Conservation (phyloP, 2,797 vertebrate species). For the Sebastolobus altivelis region DNA sequence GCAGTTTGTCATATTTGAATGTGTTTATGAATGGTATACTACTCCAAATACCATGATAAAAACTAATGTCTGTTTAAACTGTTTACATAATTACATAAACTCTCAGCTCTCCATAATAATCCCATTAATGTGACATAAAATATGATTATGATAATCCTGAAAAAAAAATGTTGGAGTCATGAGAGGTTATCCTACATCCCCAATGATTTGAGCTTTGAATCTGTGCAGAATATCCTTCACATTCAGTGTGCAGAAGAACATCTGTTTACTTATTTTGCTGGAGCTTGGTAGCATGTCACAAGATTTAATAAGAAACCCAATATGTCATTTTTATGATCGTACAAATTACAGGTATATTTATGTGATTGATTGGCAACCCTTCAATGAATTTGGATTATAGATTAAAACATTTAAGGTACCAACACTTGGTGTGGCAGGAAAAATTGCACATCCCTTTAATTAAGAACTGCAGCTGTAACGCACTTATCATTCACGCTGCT, state of each 20-base stretch:
- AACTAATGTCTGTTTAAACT: neutral
- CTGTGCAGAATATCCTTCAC: neutral
- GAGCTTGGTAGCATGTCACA: neutral
- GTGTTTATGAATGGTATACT: neutral
- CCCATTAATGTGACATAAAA: conserved; percentile 1
- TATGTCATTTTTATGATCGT: neutral
- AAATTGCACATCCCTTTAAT: neutral
- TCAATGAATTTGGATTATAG: neutral
- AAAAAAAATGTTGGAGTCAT: neutral
- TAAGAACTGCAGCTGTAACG: neutral
- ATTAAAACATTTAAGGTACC: neutral
- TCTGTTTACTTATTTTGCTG: neutral
- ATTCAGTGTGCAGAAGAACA: neutral
- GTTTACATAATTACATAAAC: neutral
- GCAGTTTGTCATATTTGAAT: neutral
- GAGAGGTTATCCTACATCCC: neutral
- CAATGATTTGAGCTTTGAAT: neutral
- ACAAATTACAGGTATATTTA: neutral
- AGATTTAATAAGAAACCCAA: neutral
- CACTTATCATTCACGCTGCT: neutral
- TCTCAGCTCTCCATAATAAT: neutral
- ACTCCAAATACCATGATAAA: neutral
- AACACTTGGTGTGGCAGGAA: neutral
- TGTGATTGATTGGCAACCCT: neutral
- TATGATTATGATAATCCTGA: neutral